phyloP scores from a whole-genome alignment of 2,888 invertebrate genomes.

The Drosophila antonietae region DNA sequence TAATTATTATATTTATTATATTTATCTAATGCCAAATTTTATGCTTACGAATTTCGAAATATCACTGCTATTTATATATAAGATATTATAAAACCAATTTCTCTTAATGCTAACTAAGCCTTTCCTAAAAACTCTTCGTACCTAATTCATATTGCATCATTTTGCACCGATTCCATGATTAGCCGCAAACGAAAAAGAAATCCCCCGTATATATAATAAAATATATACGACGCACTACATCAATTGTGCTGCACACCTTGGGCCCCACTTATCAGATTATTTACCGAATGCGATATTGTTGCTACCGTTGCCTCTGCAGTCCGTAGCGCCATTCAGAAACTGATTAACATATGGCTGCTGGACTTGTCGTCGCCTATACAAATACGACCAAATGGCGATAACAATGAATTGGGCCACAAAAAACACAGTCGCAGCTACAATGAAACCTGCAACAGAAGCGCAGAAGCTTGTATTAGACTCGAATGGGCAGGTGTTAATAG shows the following conservation, averaged over 20 bases:
- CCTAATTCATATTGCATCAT: slow-evolving; percentile 24
- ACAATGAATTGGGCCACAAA: slow-evolving; percentile 94
- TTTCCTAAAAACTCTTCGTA: not conserved
- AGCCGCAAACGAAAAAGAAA: not conserved
- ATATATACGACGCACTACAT: slow-evolving; percentile 59
- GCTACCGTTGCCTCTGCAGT: slow-evolving; percentile 55
- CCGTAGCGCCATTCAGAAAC: slow-evolving; percentile 56
- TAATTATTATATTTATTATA: slow-evolving; percentile 1
- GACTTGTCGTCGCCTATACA: slow-evolving; percentile 91
- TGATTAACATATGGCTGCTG: slow-evolving; percentile 64
- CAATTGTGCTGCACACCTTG: slow-evolving; percentile 80
- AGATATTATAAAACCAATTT: not conserved
- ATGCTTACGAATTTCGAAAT: slow-evolving; percentile 19
- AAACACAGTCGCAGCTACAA: slow-evolving; percentile 94
- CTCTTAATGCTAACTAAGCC: slow-evolving; percentile 1
- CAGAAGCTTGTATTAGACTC: not conserved
- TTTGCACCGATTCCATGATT: slow-evolving; percentile 13
- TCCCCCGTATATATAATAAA: slow-evolving; percentile 6
- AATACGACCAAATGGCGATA: slow-evolving; percentile 94
- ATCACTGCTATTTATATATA: slow-evolving; percentile 24
- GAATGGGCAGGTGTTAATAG: not conserved
- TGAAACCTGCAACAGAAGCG: slow-evolving; percentile 87
- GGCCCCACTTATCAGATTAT: slow-evolving; percentile 83
- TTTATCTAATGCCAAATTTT: slow-evolving; percentile 12
- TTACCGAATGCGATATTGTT: slow-evolving; percentile 66